Base-by-base conservation (phyloP, 1,140 invertebrate genomes). In the Acromyrmex charruanus region DNA sequence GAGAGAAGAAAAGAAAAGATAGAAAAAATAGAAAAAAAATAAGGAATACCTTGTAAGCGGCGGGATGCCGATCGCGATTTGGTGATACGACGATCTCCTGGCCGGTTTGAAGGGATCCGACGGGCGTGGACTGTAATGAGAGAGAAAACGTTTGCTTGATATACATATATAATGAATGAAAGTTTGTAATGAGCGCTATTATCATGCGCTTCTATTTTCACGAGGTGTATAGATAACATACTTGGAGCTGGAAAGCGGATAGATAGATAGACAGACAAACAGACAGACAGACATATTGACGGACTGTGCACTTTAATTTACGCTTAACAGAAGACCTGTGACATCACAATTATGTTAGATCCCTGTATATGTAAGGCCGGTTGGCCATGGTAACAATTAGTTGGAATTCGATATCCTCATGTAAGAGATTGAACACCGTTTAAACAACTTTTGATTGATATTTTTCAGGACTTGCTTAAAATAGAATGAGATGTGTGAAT, bases 81-180 rank as follows among this genome's bases (percentile, higher is more conserved):
- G 98, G 98, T 92, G 98, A 98, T 90, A 98, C 97, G 82, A 98
- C 97, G 79, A 98, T 97, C 96, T 99, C 98, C 93, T 98, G 98
- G 91, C 97, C 97, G 88, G 98, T 98, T 96, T 98, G 98, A 91
- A 98, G 96, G 66, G 98, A 99, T 93, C 98, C 98, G 92, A 99
- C 98, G 77, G 98, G 98, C 80, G 98, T 99, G 87, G 98, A 98
- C 98, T 98, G 96, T 96, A 96, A 92, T 91, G 91, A 93, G 89
- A 90, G 93, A 93, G 58, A 91, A 91, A 88, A 84, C 14, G 2
- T 51, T 55, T 82, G 58, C 16, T 81, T 81, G 55, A 75, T 59
- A 49, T 84, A 75, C 6, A n/a, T 18, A 16, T 63, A 69, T 77
- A 82, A 75, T 53, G 61, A n/a, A 86, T 12, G 7, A 82, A 66